Evolutionary conservation across 2,888 invertebrate genomes (phyloP), one percentile per base, ranked within the genome.

Genomic region (Polydrusus tereticollis): DNA sequence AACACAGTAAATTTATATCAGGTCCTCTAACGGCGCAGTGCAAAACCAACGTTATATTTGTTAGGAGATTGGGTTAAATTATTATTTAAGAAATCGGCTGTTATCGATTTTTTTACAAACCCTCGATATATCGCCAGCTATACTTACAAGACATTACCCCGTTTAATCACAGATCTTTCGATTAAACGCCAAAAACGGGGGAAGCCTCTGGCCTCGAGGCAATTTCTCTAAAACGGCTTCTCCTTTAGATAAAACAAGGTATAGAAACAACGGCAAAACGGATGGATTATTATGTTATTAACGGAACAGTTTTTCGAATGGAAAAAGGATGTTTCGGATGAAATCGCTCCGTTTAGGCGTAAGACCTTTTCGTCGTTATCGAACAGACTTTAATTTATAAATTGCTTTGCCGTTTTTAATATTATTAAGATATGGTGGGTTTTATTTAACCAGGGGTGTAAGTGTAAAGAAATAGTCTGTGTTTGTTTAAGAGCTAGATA

Each of bases 241-340:
- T 47, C 63, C 45, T 78, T 78, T 75, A 78, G 80, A 81, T 81
- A 81, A 79, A 79, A 80, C 80, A 80, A 81, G 81, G 52, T 55
- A 26, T 29, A 55, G 52, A 8, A 52, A 55, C 52, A 55, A 55
- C 29, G 52, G 79, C 79, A 77, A 75, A 78, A 78, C 76, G 76
- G 76, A 75, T 76, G 80, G 80, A 82, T 81, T 81, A 81, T 80
- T 81, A 80, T 78, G 77, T 80, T 81, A 81, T 82, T 82, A 80
- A 80, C 80, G 79, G 80, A 79, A 77, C 80, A 82, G 77, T 78
- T 80, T 80, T 78, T 75, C 75, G 77, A 80, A 80, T 80, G 67
- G 67, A 60, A 68, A 68, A 58, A 16, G 41, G 47, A 59, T 50
- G 23, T 50, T n/a, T n/a, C 36, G 47, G 67, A 58, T 58, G 58